Percentiles rank a stretch among this genome's conserved stretches.
These are phyloP conservation scores for Prionailurus bengalensis DNA, from an alignment of 2,113 vertebrate genomes.

Conservation along the genomic window DNA sequence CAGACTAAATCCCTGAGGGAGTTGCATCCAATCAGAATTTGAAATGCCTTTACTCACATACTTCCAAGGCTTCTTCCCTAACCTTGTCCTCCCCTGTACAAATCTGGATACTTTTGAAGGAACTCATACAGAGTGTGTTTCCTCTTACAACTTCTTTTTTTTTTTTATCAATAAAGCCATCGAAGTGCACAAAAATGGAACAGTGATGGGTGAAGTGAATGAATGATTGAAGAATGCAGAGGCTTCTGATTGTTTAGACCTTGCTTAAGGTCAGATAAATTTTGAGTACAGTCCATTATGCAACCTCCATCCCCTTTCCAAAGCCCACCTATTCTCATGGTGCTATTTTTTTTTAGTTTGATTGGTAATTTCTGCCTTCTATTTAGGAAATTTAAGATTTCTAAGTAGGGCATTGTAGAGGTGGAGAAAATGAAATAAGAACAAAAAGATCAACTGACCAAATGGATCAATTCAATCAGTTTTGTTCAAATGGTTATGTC, in stretches of 20 bases:
- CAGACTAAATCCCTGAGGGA: neutral
- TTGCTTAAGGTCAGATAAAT: neutral
- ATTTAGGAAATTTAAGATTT: constrained; percentile 39
- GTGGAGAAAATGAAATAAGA: neutral
- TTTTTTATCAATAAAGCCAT: neutral
- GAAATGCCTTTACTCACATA: constrained; percentile 32
- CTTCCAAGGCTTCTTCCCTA: neutral
- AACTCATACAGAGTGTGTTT: neutral
- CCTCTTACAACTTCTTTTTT: neutral
- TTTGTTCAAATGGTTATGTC: constrained; percentile 36
- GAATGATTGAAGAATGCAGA: neutral
- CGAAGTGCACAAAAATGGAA: neutral
- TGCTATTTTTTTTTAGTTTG: neutral
- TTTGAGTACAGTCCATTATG: constrained; percentile 15
- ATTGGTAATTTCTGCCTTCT: constrained; percentile 11
- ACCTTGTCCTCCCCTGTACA: neutral
- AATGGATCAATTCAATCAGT: neutral
- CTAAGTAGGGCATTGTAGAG: neutral
- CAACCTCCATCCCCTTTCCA: neutral
- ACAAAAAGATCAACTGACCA: constrained; percentile 27
- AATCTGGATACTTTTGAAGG: neutral
- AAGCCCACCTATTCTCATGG: neutral
- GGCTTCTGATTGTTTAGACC: neutral
- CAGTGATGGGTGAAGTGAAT: neutral
- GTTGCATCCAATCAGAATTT: neutral